Percentiles rank a stretch among this genome's conserved stretches.
Conservation (phyloP, 2,113 vertebrate species). For the Micromys minutus region DNA sequence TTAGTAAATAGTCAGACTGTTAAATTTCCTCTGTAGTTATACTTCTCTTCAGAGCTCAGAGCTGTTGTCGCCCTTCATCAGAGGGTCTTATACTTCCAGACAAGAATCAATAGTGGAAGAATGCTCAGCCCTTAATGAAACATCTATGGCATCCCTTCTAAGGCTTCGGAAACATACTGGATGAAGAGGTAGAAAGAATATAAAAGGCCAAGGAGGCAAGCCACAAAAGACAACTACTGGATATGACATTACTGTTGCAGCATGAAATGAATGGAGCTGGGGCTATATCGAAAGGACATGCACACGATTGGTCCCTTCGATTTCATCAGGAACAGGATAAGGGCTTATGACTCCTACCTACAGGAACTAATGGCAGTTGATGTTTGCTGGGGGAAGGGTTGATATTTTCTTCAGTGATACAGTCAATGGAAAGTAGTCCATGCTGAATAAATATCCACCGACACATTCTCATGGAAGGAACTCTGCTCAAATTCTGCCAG, state of each 20-base stretch:
- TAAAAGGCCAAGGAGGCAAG: background rate
- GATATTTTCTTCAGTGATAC: background rate
- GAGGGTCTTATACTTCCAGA: background rate
- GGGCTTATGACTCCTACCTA: background rate
- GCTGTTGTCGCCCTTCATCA: background rate
- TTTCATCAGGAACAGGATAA: background rate
- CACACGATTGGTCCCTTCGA: background rate
- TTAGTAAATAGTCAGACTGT: background rate
- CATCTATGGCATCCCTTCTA: background rate
- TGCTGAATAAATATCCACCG: background rate
- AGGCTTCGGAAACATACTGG: background rate
- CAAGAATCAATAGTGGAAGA: background rate
- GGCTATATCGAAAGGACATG: background rate
- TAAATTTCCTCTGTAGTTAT: background rate
- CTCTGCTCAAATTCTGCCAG: background rate
- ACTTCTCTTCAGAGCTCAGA: background rate
- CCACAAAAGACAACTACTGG: background rate
- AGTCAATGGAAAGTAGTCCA: background rate
- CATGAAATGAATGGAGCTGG: background rate
- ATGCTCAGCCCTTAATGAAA: background rate
- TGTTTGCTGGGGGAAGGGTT: background rate
- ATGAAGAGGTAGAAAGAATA: background rate
- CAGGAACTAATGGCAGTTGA: background rate
- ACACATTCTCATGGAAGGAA: background rate
- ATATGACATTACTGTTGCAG: background rate